Evolutionary conservation across 2,888 invertebrate genomes (phyloP).

Genomic region (Cylloceria caligata): DNA sequence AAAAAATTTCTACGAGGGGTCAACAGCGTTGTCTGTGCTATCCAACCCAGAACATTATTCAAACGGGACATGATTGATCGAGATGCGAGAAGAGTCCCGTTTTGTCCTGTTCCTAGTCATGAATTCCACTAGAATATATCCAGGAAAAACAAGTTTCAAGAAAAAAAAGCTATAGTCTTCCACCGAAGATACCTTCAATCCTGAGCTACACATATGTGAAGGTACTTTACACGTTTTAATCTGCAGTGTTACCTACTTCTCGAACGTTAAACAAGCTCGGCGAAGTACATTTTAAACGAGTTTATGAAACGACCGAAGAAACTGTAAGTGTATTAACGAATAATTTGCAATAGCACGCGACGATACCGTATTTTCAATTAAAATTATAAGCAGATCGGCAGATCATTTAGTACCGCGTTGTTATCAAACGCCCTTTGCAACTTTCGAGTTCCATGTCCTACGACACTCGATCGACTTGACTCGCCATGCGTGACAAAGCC

Average conservation of each 20-base stretch:
- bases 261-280: constrained; percentile 58
- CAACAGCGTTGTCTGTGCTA: constrained; percentile 29
- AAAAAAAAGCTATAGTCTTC: constrained; percentile 7
- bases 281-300: constrained; percentile 17
- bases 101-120: constrained; percentile 57
- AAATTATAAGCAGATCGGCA: constrained; percentile 24
- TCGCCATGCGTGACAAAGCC: constrained; percentile 16
- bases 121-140: constrained; percentile 41
- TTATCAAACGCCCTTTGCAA: neutral
- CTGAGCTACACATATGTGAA: neutral
- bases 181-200: neutral
- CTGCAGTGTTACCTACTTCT: constrained; percentile 60
- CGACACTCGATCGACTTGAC: constrained; percentile 18
- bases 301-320: constrained; percentile 39
- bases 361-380: constrained; percentile 38
- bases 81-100: constrained; percentile 62
- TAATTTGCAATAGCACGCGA: constrained; percentile 42
- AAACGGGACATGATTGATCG: constrained; percentile 73
- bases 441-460: neutral
- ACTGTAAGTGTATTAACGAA: constrained; percentile 14
- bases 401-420: neutral
- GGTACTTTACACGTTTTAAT: constrained; percentile 58
- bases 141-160: constrained; percentile 12
- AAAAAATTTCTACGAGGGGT: constrained; percentile 60
- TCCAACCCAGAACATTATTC: constrained; percentile 69